Conservation (phyloP, 2,113 vertebrate species). For the Madoqua kirkii region DNA sequence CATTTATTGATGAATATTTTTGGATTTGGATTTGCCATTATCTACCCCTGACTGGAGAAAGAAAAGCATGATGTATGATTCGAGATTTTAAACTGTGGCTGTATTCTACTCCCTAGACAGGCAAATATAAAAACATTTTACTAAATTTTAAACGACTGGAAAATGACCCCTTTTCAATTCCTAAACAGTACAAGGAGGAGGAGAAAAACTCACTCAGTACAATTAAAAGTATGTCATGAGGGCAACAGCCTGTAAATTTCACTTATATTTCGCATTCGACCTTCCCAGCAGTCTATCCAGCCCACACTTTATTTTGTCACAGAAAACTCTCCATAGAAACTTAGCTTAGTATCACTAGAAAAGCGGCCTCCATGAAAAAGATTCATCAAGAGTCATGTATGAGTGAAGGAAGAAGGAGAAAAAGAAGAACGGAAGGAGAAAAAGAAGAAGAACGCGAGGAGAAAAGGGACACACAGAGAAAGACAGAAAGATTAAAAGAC, state of each 20-base stretch:
- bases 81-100: constrained; percentile 52
- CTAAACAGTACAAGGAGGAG: not conserved
- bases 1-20: constrained; percentile 17
- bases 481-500: not conserved
- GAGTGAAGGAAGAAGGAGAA: not conserved
- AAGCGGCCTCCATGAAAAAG: constrained; percentile 15
- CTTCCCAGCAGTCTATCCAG: constrained; percentile 14
- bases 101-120: constrained; percentile 44
- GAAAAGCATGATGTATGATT: constrained; percentile 50
- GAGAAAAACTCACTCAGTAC: not conserved
- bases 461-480: not conserved
- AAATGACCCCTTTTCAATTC: not conserved
- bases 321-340: constrained; percentile 38
- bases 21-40: constrained; percentile 46
- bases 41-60: constrained; percentile 29
- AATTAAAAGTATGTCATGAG: not conserved
- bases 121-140: not conserved
- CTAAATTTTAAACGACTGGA: constrained; percentile 33
- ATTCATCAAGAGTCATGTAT: constrained; percentile 21
- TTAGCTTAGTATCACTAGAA: constrained; percentile 15
- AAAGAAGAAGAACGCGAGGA: not conserved
- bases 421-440: too few species aligned
- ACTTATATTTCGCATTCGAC: not conserved
- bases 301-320: constrained; percentile 6
- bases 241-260: not conserved